These are phyloP conservation scores for Hesperia comma DNA, from an alignment of 2,888 invertebrate species.

Conservation along the genomic window DNA sequence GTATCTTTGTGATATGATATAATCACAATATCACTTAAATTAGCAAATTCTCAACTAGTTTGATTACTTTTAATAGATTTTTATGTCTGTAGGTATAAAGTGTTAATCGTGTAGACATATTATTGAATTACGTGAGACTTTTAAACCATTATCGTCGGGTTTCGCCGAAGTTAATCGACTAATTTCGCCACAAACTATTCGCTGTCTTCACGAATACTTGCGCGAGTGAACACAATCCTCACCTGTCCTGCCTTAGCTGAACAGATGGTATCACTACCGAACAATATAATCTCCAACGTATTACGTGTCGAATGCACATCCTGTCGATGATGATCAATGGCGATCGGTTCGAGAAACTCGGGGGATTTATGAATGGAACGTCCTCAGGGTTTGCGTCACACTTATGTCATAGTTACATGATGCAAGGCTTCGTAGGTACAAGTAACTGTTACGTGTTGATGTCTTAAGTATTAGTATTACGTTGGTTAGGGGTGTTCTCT, in stretches of 20 bases:
- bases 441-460: background rate
- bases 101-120: no score
- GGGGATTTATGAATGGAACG: constrained; percentile 31
- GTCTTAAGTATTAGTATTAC: background rate
- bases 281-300: constrained; percentile 31
- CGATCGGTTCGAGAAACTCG: constrained; percentile 32
- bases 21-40: no score
- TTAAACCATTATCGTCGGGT: no score
- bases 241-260: background rate
- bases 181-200: no score
- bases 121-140: no score
- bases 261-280: constrained; percentile 1
- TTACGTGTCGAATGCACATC: constrained; percentile 36
- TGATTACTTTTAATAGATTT: no score
- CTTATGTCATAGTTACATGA: constrained; percentile 29
- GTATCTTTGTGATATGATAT: no score
- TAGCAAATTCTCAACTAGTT: no score
- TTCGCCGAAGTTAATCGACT: no score
- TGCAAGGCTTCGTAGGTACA: constrained; percentile 19
- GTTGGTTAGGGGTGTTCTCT: background rate
- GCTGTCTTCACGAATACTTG: no score
- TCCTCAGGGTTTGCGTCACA: constrained; percentile 30
- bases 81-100: no score
- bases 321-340: constrained; percentile 31
- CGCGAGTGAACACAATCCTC: no score